Percentiles rank a stretch among this genome's conserved stretches.
Conservation (phyloP, 2,797 vertebrate genomes). For the Lutjanus campechanus region DNA sequence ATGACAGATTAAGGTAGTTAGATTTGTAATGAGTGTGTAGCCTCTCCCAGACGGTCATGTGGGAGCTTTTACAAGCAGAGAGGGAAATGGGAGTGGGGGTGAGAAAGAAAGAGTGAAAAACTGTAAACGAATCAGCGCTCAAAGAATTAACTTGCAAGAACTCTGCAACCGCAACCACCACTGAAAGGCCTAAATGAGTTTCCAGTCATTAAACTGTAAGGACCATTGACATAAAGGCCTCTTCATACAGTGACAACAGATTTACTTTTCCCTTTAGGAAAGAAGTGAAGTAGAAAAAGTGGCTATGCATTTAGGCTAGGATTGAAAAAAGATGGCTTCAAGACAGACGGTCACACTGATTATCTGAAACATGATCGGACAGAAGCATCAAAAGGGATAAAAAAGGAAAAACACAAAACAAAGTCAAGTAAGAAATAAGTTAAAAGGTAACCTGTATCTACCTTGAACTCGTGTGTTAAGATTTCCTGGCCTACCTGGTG, state of each 20-base stretch:
- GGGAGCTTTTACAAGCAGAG: not conserved
- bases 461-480: not conserved
- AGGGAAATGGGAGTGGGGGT: not conserved
- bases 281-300: slow-evolving; percentile 16
- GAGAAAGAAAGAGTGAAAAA: slow-evolving; percentile 10
- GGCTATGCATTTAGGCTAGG: slow-evolving; percentile 4
- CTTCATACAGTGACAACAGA: slow-evolving; percentile 24
- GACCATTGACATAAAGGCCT: slow-evolving; percentile 49
- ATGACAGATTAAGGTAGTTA: not conserved
- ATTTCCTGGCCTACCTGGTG: slow-evolving; percentile 87
- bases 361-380: not conserved
- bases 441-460: not conserved
- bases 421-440: not conserved
- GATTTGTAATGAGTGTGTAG: not conserved
- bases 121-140: slow-evolving; percentile 3
- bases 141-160: slow-evolving; percentile 25
- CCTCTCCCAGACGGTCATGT: not conserved
- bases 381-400: not conserved
- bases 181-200: slow-evolving; percentile 47
- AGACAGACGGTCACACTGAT: not conserved
- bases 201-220: slow-evolving; percentile 53
- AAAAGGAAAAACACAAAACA: not conserved
- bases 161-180: slow-evolving; percentile 34
- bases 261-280: slow-evolving; percentile 18
- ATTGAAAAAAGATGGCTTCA: slow-evolving; percentile 4